Evolutionary conservation across 2,797 vertebrate species (phyloP), one percentile per base, ranked within the genome.

Genomic region (Ataeniobius toweri): DNA sequence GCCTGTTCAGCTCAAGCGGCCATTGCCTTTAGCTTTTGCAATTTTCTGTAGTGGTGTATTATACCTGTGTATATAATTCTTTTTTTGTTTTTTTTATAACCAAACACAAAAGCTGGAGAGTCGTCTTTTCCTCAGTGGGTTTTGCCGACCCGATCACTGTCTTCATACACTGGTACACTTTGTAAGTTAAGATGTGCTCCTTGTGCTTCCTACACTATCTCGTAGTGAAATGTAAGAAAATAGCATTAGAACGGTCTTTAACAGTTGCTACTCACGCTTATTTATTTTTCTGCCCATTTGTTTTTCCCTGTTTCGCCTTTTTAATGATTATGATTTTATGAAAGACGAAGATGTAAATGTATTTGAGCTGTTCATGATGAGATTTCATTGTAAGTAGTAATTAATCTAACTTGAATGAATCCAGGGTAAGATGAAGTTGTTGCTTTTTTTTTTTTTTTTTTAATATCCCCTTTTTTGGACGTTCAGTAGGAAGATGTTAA

Each of bases 141-240:
- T 88, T 93, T 84, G 80, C 83, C 83, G 90, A 83, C 90, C 87
- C 89, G 78, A 87, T 89, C 78, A 87, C 92, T 84, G 92, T 94
- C 92, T 94, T 94, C 92, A 94, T 93, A 94, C 93, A 94, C 93
- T 95, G 93, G 93, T 94, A 92, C 93, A 94, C 91, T 93, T 93
- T 94, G 87, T 93, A 93, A 93, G 89, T 93, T 92, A 91, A 94
- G 86, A 80, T 91, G 78, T 24, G 77, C 89, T 76, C 88, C 85
- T 89, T 71, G 84, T 93, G 86, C 89, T 91, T 82, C 88, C 81
- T 77, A 90, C 88, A 89, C 90, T 86, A 87, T 92, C 89, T 86
- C 88, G 75, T 90, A 87, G 83, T 87, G 78, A 90, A 87, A 92
- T 88, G 90, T 90, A 31, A 68, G 31, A 77, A 89, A 85, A 82